phyloP scores from a whole-genome alignment of 2,113 vertebrate species.

The Thalassoma bifasciatum region DNA sequence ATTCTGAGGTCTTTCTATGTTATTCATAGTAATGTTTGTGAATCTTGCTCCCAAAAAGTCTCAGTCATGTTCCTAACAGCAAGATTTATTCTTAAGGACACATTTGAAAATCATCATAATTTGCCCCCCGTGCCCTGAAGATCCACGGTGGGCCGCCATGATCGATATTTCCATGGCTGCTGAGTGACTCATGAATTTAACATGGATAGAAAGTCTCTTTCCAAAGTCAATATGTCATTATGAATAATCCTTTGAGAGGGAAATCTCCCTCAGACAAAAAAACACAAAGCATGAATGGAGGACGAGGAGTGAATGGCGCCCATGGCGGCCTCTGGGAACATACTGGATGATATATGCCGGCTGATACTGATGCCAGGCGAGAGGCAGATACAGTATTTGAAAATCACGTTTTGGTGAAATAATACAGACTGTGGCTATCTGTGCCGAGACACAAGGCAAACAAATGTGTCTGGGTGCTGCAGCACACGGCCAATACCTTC shows the following conservation, averaged over 20 bases:
- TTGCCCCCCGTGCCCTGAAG: slow-evolving; percentile 12
- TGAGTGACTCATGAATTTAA: slow-evolving; percentile 61
- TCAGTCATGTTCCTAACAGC: slow-evolving; percentile 9
- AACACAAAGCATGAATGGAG: slow-evolving; percentile 35
- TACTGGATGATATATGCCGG: slow-evolving; percentile 27
- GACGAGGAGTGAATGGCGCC: slow-evolving; percentile 29
- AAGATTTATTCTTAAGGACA: slow-evolving; percentile 23
- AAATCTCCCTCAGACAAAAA: slow-evolving; percentile 17
- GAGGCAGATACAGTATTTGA: slow-evolving; percentile 32
- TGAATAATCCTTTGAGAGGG: slow-evolving; percentile 55
- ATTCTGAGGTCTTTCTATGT: background rate
- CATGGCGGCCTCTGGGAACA: slow-evolving; percentile 13
- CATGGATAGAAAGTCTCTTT: slow-evolving; percentile 52
- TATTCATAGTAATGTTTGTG: background rate
- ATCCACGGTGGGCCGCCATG: slow-evolving; percentile 9
- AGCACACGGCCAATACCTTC: slow-evolving; percentile 57
- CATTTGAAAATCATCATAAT: slow-evolving; percentile 35
- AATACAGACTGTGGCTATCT: slow-evolving; percentile 41
- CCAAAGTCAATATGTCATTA: slow-evolving; percentile 53
- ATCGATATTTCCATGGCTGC: slow-evolving; percentile 62
- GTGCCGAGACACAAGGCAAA: slow-evolving; percentile 46
- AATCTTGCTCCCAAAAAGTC: slow-evolving; percentile 8
- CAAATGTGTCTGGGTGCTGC: slow-evolving; percentile 42
- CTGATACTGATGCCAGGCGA: slow-evolving; percentile 28
- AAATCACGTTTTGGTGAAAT: slow-evolving; percentile 46